phyloP scores from a whole-genome alignment of 2,797 vertebrate genomes.

The Ceyx erithaca region DNA sequence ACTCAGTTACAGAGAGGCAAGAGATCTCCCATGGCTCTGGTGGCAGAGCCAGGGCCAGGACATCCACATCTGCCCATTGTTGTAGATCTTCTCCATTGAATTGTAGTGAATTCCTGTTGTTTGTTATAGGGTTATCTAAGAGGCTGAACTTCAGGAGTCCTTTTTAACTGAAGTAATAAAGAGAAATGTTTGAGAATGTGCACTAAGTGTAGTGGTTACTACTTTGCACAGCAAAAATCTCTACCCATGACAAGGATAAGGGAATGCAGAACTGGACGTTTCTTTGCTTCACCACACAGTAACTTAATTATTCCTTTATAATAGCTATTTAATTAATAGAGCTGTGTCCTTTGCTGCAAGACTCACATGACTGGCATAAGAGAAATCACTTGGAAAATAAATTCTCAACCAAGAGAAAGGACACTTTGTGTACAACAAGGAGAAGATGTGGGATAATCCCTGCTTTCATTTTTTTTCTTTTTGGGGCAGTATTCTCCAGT shows the following conservation, averaged over 20 bases:
- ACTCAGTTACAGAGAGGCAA: background rate
- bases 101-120: background rate
- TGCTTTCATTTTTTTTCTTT: slow-evolving; percentile 16
- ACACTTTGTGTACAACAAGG: slow-evolving; percentile 7
- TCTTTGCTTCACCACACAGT: background rate
- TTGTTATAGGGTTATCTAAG: background rate
- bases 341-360: background rate
- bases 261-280: background rate
- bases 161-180: background rate
- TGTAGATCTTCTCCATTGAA: background rate
- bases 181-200: background rate
- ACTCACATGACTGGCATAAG: background rate
- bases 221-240: background rate
- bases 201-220: background rate
- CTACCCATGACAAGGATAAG: background rate
- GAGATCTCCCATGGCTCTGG: background rate
- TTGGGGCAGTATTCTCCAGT: background rate
- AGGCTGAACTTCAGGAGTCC: background rate
- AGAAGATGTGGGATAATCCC: slow-evolving; percentile 12
- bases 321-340: background rate
- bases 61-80: background rate
- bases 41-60: background rate
- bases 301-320: background rate
- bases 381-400: background rate
- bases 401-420: slow-evolving; percentile 16